phyloP scores from a whole-genome alignment of 2,797 vertebrate genomes.

The Enteromius afrohamiltoni region DNA sequence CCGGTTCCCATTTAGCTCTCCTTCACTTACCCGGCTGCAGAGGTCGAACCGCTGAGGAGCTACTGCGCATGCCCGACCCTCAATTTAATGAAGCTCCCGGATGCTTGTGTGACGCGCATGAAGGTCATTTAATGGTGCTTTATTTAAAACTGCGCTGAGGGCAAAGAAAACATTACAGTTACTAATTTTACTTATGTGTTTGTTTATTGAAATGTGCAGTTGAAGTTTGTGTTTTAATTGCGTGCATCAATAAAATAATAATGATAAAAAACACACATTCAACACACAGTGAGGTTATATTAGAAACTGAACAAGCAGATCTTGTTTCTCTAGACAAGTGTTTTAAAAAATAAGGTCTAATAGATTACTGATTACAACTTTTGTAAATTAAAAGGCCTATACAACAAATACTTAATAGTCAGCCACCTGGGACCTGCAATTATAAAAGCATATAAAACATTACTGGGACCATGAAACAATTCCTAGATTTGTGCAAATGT shows the following conservation, averaged over 20 bases:
- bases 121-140: slow-evolving; percentile 56
- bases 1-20: slow-evolving; percentile 30
- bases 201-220: too few relatives aligned
- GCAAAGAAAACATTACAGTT: not conserved
- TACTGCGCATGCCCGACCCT: slow-evolving; percentile 57
- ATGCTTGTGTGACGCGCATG: slow-evolving; percentile 37
- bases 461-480: not conserved
- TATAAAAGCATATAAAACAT: not conserved
- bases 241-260: too few relatives aligned
- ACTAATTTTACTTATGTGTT: not conserved
- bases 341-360: not conserved
- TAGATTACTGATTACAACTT: not conserved
- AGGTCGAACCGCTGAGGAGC: slow-evolving; percentile 63
- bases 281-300: not conserved
- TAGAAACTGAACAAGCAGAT: not conserved
- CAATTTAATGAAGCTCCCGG: slow-evolving; percentile 56
- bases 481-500: not conserved
- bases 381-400: not conserved
- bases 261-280: not conserved
- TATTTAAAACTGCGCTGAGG: slow-evolving; percentile 17
- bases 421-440: too few relatives aligned
- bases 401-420: too few relatives aligned
- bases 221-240: too few relatives aligned
- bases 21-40: slow-evolving; percentile 65
- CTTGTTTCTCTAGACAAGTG: not conserved